A percentile compares a stretch with the other conserved stretches of the same genome.
Evolutionary conservation across 2,797 vertebrate genomes (phyloP).

Genomic region (Malacoraja senta): DNA sequence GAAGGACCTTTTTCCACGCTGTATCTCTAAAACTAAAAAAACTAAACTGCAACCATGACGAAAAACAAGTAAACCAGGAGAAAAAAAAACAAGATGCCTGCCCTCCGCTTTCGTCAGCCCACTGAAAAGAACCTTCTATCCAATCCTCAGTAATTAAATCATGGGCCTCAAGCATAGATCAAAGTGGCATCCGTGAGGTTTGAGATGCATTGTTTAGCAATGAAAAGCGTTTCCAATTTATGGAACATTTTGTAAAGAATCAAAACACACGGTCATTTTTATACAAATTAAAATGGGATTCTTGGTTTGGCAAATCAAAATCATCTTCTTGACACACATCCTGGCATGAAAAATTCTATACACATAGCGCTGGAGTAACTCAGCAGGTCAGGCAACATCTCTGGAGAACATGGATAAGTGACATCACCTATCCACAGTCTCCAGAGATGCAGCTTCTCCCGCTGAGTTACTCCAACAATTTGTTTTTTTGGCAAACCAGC

Average conservation of each 20-base stretch:
- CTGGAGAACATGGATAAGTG: too few relatives aligned
- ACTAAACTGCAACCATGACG: background rate
- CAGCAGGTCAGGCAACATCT: too few relatives aligned
- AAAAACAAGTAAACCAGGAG: background rate
- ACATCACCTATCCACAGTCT: too few relatives aligned
- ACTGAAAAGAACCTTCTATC: background rate
- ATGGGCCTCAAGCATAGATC: background rate
- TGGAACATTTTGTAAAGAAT: background rate
- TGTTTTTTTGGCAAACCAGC: too few relatives aligned
- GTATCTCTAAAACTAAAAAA: background rate
- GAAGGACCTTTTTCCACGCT: too few relatives aligned
- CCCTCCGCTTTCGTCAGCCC: too few relatives aligned
- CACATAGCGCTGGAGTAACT: too few relatives aligned
- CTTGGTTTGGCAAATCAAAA: background rate
- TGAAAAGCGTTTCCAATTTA: background rate
- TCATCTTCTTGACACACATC: background rate
- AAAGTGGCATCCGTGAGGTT: background rate
- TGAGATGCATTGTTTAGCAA: background rate
- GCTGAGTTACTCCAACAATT: too few relatives aligned
- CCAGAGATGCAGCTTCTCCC: too few relatives aligned
- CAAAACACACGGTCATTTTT: background rate
- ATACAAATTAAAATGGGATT: background rate
- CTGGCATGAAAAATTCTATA: background rate
- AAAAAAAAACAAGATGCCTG: background rate
- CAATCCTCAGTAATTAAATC: background rate